Evolutionary conservation across 2,797 vertebrate genomes (phyloP), one percentile per base, ranked within the genome.

Genomic region (Setipinna tenuifilis): DNA sequence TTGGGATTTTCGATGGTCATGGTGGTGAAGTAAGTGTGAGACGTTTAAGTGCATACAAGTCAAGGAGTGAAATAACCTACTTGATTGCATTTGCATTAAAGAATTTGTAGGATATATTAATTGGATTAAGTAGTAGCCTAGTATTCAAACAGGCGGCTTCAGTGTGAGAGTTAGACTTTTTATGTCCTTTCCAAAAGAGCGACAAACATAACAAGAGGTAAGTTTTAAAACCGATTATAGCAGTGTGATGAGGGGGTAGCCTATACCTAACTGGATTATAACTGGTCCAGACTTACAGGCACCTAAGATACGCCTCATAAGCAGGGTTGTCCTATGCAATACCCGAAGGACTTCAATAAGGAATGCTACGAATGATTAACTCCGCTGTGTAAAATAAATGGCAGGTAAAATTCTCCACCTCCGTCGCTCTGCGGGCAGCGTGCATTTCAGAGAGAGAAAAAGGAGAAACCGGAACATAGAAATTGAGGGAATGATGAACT

Each of bases 1-100:
- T 97, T 88, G 96, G 96, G 83, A 95, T 97, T 93, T 97, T 97
- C 89, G 96, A 97, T 88, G 96, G 96, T 14, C 96, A 97, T 6
- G 96, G 97, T 50, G 97, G 96, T 91, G 96, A 97, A 95, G 97
- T 96, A 94, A 92, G 95, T 91, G 54, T 54, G 25, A 65, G 25
- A 16, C 21, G 19, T 41, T 78, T 78, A 78, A 78, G 7, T 54
- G 9, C 50, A 2, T 14, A 54, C 2, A 54, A 54, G 50, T 54
- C 50, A 2, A 41, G 2, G 35, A 41, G 35, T 41, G 35, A 41
- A 41, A 41, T 41, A 54, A 7, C 7, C 50, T 54, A 14, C 50
- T 54, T 54, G 50, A 10, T 54, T 54, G 7, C 50, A 54, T 9
- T 54, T 54, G 2, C 50, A 54, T 10, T 54, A 54, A 9, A 10